Evolutionary conservation across 2,888 invertebrate species (phyloP).

Genomic region (Cantharis nigra): DNA sequence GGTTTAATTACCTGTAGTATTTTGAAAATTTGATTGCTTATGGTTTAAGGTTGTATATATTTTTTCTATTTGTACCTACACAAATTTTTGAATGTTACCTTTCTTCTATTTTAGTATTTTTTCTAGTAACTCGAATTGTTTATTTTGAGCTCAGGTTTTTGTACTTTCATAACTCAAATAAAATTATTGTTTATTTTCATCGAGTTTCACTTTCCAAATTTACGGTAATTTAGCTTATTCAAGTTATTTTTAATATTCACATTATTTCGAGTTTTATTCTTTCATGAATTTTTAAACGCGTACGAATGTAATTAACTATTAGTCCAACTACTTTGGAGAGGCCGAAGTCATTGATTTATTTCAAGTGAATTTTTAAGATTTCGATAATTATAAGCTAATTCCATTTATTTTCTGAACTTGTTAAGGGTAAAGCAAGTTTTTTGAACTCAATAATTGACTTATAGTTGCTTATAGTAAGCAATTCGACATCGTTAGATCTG

Average conservation of each 20-base stretch:
- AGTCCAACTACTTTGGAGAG: neutral
- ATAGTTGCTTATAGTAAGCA: neutral
- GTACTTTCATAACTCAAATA: neutral
- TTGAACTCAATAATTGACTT: conserved; percentile 11
- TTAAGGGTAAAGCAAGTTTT: conserved; percentile 4
- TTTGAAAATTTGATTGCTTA: neutral
- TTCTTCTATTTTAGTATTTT: neutral
- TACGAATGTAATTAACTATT: neutral
- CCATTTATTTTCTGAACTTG: neutral
- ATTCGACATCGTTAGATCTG: conserved; percentile 11
- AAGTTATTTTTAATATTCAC: neutral
- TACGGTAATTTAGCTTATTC: neutral
- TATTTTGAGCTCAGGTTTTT: neutral
- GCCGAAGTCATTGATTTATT: neutral
- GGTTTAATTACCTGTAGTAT: neutral
- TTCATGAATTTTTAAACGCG: neutral
- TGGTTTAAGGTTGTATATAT: neutral
- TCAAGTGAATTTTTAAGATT: neutral
- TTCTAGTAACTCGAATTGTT: neutral
- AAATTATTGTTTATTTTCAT: neutral
- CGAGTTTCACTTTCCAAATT: neutral
- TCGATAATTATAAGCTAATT: neutral
- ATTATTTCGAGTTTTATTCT: neutral
- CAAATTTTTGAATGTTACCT: neutral
- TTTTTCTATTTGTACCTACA: neutral